Base-by-base conservation (phyloP, 2,888 invertebrate species). In the Torymus auratus region DNA sequence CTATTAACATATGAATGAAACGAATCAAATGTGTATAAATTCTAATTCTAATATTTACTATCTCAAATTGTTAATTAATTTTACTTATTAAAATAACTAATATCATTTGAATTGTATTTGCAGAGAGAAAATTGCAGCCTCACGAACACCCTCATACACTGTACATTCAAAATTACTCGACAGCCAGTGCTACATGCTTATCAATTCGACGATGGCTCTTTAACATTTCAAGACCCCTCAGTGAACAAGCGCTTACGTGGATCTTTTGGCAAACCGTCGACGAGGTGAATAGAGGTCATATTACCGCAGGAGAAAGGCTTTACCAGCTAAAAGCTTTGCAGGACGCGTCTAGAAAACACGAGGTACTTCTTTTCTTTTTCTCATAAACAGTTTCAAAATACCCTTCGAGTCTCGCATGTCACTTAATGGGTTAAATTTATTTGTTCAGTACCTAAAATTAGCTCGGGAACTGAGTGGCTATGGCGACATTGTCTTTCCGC, bases 161-260 rank as follows among this genome's bases (percentile, higher is more conserved):
- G 84, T 99, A 99, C 92, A 98, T 99, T 86, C 99, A 99, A 92
- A 99, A 99, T 92, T 99, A 99, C 91, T 98, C 98, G 84, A 99
- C 99, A 13, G 99, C 99, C 55, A 97, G 98, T 56, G 96, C 97
- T 85, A 98, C 98, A 68, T 99, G 99, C 90, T 93, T 99, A 65
- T 94, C 96, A 82, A 92, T 99, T 65, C 93, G 96, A 82, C 95
- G 96, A 91, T 98, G 97, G 97, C 91, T 97, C 82, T 98, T 98
- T 92, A 94, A 94, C 61, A 92, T 95, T 62, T 92, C 93, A 82
- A 94, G 94, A 83, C 94, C 94, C 88, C 91, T 95, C 11, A 94
- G 94, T 85, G 91, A 94, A 77, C 94, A 95, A 87, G 96, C 96
- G 12, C 94, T 96, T 10, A 95, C 95, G 23, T 98, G 96, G 91